phyloP scores from a whole-genome alignment of 1,140 invertebrate species.

The Zaprionus davidi region DNA sequence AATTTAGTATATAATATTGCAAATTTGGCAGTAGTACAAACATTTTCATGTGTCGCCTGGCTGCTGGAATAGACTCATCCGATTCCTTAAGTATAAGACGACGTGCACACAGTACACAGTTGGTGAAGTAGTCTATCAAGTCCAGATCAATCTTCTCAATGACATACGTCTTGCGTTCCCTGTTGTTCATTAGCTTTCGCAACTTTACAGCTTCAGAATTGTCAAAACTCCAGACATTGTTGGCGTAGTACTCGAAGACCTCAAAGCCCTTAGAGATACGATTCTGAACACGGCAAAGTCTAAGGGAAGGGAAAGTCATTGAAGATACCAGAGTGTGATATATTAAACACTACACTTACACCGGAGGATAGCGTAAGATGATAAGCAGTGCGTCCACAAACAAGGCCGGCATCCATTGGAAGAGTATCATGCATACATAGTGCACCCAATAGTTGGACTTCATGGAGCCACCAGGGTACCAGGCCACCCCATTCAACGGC shows the following conservation, averaged over 20 bases:
- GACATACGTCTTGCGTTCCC: conserved; percentile 88
- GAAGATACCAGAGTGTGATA: not conserved
- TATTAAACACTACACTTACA: conserved; percentile 86
- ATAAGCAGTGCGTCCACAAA: conserved; percentile 91
- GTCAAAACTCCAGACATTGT: conserved; percentile 93
- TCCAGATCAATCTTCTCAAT: conserved; percentile 90
- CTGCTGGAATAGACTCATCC: conserved; percentile 92
- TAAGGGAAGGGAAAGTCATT: conserved; percentile 78
- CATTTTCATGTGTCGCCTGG: conserved; percentile 91
- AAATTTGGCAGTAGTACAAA: conserved; percentile 84
- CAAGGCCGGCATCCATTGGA: conserved; percentile 94
- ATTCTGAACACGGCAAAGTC: conserved; percentile 90
- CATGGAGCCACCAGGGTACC: conserved; percentile 96
- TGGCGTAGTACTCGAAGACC: conserved; percentile 94
- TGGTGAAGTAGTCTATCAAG: conserved; percentile 89
- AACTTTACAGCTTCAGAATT: conserved; percentile 85
- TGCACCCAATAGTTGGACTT: conserved; percentile 91
- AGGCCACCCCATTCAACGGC: conserved; percentile 91
- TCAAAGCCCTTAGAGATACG: conserved; percentile 92
- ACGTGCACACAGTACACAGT: conserved; percentile 89
- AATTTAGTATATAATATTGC: not conserved
- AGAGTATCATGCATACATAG: conserved; percentile 91
- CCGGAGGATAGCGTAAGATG: conserved; percentile 91
- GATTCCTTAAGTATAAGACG: conserved; percentile 92
- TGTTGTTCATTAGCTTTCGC: conserved; percentile 87